Evolutionary conservation across 2,797 vertebrate genomes (phyloP).

Genomic region (Premnoplex brunnescens): DNA sequence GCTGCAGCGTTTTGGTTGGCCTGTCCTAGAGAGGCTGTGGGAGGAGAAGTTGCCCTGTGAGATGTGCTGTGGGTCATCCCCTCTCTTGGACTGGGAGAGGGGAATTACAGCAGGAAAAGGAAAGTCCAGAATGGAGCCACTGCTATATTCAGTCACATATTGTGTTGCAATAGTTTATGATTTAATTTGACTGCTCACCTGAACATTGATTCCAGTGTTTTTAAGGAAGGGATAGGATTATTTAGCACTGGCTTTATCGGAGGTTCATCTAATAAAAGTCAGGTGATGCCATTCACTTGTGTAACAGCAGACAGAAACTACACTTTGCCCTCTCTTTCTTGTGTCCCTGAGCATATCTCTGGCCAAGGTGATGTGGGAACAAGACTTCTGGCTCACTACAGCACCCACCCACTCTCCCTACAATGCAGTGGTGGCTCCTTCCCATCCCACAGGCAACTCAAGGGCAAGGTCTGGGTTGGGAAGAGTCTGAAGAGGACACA

Average conservation of each 20-base stretch:
- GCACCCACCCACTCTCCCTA: not conserved
- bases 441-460: not conserved
- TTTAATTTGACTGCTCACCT: not conserved
- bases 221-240: not conserved
- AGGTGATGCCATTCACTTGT: not conserved
- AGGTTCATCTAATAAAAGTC: not conserved
- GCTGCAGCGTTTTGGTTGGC: not conserved
- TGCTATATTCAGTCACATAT: not conserved
- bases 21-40: fast-evolving
- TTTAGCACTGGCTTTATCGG: not conserved
- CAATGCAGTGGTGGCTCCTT: not conserved
- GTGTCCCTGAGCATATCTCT: not conserved
- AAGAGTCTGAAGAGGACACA: not conserved
- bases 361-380: not conserved
- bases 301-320: not conserved
- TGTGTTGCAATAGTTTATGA: not conserved
- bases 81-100: not conserved
- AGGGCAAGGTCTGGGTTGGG: not conserved
- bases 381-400: not conserved
- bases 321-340: fast-evolving
- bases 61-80: not conserved
- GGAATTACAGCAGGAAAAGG: not conserved
- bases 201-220: not conserved
- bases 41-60: not conserved
- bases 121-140: not conserved